Conservation (phyloP, 2,113 vertebrate species). For the Laterallus jamaicensis region DNA sequence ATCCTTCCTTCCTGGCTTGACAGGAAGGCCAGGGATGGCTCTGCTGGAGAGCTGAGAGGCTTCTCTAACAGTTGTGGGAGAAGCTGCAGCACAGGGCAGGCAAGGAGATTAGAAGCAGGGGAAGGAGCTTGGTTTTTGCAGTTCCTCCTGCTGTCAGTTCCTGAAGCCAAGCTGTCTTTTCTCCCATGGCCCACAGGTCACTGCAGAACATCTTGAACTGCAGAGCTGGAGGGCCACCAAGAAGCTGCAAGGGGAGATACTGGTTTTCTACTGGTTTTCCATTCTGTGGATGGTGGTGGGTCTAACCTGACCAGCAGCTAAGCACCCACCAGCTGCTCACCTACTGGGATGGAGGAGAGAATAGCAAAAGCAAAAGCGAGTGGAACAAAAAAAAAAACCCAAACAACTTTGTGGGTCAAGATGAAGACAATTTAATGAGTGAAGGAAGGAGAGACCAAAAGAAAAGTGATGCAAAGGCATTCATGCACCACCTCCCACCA, state of each 20-base stretch:
- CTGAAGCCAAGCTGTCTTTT: background rate
- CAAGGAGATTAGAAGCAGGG: background rate
- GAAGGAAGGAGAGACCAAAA: background rate
- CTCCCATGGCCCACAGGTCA: background rate
- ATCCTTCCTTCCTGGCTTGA: background rate
- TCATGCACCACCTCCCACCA: background rate
- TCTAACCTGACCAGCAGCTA: background rate
- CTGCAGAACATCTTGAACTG: background rate
- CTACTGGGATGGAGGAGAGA: background rate
- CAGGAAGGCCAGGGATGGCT: background rate
- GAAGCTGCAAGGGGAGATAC: background rate
- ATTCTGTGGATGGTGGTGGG: background rate
- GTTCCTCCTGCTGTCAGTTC: background rate
- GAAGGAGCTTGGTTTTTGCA: background rate
- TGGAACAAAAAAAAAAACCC: background rate
- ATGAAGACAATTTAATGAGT: background rate
- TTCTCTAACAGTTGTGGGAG: background rate
- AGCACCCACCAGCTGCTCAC: background rate
- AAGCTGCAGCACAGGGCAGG: background rate
- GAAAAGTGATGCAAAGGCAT: background rate
- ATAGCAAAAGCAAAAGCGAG: background rate
- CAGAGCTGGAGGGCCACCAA: background rate
- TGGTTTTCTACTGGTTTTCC: background rate
- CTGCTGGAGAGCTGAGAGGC: background rate
- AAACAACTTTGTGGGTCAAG: background rate